A percentile compares a stretch with the other conserved stretches of the same genome.
Evolutionary conservation across 2,888 invertebrate genomes (phyloP).

Genomic region (Melangyna quadrimaculata): DNA sequence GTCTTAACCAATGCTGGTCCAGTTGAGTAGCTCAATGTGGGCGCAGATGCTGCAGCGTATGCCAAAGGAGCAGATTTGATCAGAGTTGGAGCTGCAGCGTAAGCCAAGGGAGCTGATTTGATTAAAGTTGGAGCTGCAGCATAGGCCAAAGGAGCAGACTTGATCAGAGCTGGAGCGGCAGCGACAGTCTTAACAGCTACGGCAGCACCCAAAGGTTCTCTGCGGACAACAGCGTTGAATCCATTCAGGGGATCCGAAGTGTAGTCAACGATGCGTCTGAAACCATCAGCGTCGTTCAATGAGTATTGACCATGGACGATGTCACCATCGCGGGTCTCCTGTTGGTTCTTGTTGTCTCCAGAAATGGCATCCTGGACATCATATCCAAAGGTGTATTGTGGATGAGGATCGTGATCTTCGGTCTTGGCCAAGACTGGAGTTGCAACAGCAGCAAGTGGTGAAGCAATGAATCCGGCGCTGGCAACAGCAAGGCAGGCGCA

Average conservation of each 20-base stretch:
- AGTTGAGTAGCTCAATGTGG: conserved; percentile 19
- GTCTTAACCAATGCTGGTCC: conserved; percentile 76
- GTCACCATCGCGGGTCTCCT: conserved; percentile 82
- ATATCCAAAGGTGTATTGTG: conserved; percentile 81
- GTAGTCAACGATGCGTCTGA: conserved; percentile 82
- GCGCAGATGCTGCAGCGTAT: conserved; percentile 26
- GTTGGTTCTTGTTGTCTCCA: conserved; percentile 82
- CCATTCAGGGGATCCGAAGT: conserved; percentile 82
- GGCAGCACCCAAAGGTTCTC: conserved; percentile 79
- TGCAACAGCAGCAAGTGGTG: conserved; percentile 56
- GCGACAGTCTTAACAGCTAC: conserved; percentile 69
- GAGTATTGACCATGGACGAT: conserved; percentile 82
- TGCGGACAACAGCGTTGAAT: conserved; percentile 82
- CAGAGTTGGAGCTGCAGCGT: conserved; percentile 33
- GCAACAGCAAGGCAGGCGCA: conserved; percentile 74
- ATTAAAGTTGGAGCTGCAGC: conserved; percentile 56
- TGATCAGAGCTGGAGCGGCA: conserved; percentile 62
- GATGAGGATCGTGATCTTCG: conserved; percentile 77
- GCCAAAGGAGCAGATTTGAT: conserved; percentile 16
- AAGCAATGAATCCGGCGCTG: conserved; percentile 75
- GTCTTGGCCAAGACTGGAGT: conserved; percentile 70
- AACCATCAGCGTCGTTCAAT: conserved; percentile 83
- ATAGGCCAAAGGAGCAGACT: conserved; percentile 54
- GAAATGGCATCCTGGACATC: conserved; percentile 81
- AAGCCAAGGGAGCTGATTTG: neutral